phyloP scores from a whole-genome alignment of 2,113 vertebrate species.

The Hemicordylus capensis region DNA sequence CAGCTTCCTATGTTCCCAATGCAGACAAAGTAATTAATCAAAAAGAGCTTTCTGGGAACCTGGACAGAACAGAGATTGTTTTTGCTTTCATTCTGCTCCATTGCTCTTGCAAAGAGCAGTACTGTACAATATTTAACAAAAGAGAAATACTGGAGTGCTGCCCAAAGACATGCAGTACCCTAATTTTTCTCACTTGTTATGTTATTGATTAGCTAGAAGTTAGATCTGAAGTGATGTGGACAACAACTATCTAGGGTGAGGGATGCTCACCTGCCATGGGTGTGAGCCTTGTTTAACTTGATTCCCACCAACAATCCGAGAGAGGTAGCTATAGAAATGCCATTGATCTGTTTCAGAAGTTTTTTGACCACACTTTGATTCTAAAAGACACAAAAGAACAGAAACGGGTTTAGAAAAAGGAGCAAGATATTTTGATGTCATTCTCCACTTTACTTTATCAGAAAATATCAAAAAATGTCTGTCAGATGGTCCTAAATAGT shows the following conservation, averaged over 20 bases:
- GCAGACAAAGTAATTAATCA: not conserved
- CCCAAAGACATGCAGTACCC: not conserved
- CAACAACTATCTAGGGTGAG: not conserved
- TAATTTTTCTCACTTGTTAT: not conserved
- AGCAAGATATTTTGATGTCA: not conserved
- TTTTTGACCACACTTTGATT: constrained; percentile 75
- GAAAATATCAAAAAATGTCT: not conserved
- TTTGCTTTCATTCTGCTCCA: not conserved
- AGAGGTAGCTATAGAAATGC: constrained; percentile 63
- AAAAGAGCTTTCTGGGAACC: not conserved
- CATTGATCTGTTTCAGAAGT: constrained; percentile 4
- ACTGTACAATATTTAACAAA: not conserved
- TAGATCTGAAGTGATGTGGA: not conserved
- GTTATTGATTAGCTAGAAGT: not conserved
- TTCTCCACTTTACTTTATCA: not conserved
- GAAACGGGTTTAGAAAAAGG: not conserved
- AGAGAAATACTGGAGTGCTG: not conserved
- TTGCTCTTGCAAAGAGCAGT: not conserved
- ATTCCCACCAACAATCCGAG: constrained; percentile 82
- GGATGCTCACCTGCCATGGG: constrained; percentile 83
- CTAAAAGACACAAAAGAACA: constrained; percentile 58
- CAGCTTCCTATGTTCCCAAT: too few species aligned
- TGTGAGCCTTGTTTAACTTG: constrained; percentile 80
- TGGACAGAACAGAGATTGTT: not conserved
- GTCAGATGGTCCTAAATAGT: not conserved